Conservation (phyloP, 2,797 vertebrate genomes). For the Pseudopleuronectes americanus region DNA sequence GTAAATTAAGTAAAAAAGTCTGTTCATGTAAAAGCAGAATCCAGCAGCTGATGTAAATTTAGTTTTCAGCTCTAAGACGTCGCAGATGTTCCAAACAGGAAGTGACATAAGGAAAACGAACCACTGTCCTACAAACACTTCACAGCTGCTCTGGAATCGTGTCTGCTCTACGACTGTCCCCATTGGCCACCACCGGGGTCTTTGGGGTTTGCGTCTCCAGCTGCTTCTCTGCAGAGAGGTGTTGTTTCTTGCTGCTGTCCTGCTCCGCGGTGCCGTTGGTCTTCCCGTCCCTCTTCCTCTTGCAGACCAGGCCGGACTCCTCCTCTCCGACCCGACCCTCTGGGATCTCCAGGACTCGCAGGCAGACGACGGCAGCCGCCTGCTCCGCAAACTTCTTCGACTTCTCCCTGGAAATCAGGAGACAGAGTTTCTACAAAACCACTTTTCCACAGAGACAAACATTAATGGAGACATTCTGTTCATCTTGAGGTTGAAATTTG, state of each 20-base stretch:
- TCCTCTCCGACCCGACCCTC: conserved; percentile 88
- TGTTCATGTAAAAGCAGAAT: not conserved
- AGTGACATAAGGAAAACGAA: not conserved
- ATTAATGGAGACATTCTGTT: too few species aligned
- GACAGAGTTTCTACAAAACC: too few species aligned
- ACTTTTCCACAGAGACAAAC: too few species aligned
- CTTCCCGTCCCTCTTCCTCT: conserved; percentile 89
- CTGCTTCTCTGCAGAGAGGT: conserved; percentile 18
- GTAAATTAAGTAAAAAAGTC: too few species aligned
- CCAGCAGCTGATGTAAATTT: conserved; percentile 1
- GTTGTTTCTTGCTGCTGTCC: conserved; percentile 67
- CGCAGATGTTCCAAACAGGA: not conserved
- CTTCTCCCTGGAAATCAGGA: conserved; percentile 88
- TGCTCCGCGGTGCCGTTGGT: conserved; percentile 41
- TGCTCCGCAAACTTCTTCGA: conserved; percentile 97
- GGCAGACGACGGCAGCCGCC: conserved; percentile 92
- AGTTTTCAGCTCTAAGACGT: too few species aligned
- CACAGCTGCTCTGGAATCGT: not conserved
- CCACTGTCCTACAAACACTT: not conserved
- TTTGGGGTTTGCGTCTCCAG: conserved; percentile 38
- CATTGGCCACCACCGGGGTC: conserved; percentile 1
- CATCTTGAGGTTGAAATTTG: too few species aligned
- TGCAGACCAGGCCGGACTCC: conserved; percentile 83
- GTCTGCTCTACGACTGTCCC: not conserved
- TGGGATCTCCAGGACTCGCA: conserved; percentile 87